Conservation (phyloP, 1,140 invertebrate genomes). For the Armadillidium nasatum region DNA sequence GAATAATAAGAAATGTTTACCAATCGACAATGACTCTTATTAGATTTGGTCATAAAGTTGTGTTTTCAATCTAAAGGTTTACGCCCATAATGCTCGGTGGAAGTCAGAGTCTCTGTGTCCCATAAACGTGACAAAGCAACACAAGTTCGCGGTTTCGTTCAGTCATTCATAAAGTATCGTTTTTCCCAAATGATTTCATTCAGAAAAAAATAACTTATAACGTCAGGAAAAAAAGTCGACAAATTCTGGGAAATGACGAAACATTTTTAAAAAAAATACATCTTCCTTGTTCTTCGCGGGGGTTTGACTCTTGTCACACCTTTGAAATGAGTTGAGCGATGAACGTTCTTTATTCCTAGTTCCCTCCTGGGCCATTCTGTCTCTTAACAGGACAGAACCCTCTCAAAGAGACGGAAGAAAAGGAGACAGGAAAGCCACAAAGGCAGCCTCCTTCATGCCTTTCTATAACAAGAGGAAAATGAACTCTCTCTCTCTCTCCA, state of each 20-base stretch:
- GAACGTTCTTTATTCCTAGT: background rate
- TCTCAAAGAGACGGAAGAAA: background rate
- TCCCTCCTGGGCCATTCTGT: background rate
- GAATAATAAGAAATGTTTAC: constrained; percentile 1
- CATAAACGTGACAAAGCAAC: constrained; percentile 9
- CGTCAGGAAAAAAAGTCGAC: background rate
- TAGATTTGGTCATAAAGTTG: background rate
- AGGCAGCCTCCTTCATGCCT: background rate
- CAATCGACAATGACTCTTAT: background rate
- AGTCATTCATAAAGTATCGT: background rate
- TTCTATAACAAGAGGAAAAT: background rate
- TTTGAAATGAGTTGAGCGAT: background rate
- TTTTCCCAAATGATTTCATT: background rate
- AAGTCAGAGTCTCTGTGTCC: background rate
- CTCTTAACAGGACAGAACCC: background rate
- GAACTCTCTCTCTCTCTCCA: background rate
- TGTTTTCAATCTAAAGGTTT: background rate
- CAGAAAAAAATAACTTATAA: background rate
- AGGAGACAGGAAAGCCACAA: background rate
- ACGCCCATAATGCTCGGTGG: background rate
- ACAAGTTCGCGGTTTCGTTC: constrained; percentile 8
- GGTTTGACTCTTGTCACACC: constrained; percentile 4
- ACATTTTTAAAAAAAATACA: background rate
- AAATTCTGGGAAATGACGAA: background rate
- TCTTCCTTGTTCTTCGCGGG: background rate